Conservation (phyloP, 2,797 vertebrate species). For the Acipenser ruthenus region DNA sequence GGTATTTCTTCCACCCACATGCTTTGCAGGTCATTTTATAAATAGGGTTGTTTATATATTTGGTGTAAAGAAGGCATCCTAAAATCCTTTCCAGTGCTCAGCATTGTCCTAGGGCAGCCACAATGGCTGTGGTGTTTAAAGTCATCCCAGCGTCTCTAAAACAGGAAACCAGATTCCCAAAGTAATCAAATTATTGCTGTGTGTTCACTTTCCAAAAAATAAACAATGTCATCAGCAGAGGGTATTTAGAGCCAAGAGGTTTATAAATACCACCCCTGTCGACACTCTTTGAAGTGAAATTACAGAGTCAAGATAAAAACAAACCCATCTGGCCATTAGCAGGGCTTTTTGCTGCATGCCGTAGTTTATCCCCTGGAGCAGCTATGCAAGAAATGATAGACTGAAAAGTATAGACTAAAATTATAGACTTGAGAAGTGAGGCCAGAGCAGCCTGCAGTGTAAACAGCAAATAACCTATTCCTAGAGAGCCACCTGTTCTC, state of each 20-base stretch:
- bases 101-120: slow-evolving; percentile 19
- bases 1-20: slow-evolving; percentile 15
- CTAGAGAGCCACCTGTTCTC: slow-evolving; percentile 23
- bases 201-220: slow-evolving; percentile 12
- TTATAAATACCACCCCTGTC: too few species aligned
- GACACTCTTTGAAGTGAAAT: too few species aligned
- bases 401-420: too few species aligned
- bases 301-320: too few species aligned
- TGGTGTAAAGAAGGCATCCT: slow-evolving; percentile 10
- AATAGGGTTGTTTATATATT: slow-evolving; percentile 23
- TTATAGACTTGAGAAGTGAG: neutral
- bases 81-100: slow-evolving; percentile 6
- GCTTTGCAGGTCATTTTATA: slow-evolving; percentile 19
- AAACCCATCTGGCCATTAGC: too few species aligned
- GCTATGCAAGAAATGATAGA: too few species aligned
- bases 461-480: slow-evolving; percentile 9
- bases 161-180: neutral
- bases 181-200: slow-evolving; percentile 13
- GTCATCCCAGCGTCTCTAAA: slow-evolving; percentile 4
- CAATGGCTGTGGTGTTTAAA: slow-evolving; percentile 19
- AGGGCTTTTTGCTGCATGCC: too few species aligned
- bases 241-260: too few species aligned
- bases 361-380: too few species aligned
- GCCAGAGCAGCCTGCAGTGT: slow-evolving; percentile 11
- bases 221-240: too few species aligned